phyloP scores from a whole-genome alignment of 2,888 invertebrate species.

The Cephus rjabovi region DNA sequence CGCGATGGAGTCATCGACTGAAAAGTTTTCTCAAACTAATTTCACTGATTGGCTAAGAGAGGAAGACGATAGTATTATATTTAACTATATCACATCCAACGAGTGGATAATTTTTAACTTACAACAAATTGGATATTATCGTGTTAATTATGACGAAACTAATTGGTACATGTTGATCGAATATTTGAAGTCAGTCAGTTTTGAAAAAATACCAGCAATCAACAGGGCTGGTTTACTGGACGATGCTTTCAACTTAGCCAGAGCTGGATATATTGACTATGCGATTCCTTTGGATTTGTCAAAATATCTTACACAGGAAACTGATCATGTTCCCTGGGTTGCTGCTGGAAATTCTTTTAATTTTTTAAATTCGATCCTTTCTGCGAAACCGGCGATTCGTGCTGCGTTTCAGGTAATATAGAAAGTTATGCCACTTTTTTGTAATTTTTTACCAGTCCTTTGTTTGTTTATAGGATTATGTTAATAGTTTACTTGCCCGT shows the following conservation, averaged over 20 bases:
- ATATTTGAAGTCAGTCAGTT: constrained; percentile 66
- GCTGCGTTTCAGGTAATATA: background rate
- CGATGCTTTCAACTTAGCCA: constrained; percentile 77
- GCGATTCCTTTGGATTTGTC: constrained; percentile 70
- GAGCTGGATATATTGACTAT: constrained; percentile 71
- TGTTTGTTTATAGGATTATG: background rate
- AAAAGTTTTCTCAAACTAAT: constrained; percentile 67
- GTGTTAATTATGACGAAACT: constrained; percentile 73
- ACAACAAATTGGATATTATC: constrained; percentile 69
- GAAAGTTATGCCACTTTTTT: background rate
- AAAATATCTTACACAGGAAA: constrained; percentile 71
- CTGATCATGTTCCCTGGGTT: constrained; percentile 76
- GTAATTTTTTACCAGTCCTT: background rate
- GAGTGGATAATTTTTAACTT: constrained; percentile 75
- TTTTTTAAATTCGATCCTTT: constrained; percentile 82
- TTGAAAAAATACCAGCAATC: constrained; percentile 69
- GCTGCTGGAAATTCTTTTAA: constrained; percentile 70
- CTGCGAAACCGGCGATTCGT: background rate
- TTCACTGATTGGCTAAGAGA: constrained; percentile 69
- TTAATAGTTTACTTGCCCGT: background rate
- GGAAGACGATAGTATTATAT: constrained; percentile 43
- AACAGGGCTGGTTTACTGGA: constrained; percentile 83
- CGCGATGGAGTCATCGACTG: constrained; percentile 30
- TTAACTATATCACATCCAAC: constrained; percentile 56
- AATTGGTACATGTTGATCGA: constrained; percentile 75